These are phyloP conservation scores for Mythimna ferrago DNA, from an alignment of 2,888 invertebrate species.

Conservation along the genomic window DNA sequence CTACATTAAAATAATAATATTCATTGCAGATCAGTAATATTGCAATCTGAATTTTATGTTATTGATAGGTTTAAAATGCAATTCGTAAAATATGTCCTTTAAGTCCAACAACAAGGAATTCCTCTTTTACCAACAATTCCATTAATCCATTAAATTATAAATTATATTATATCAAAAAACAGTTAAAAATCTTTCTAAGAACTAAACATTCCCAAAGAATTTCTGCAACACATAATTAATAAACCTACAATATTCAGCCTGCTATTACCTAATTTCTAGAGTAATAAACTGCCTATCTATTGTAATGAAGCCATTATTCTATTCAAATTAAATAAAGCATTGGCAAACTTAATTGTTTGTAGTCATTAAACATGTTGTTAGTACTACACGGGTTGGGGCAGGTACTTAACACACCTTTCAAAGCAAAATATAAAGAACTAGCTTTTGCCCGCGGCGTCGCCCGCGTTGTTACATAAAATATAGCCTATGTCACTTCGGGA, in stretches of 20 bases:
- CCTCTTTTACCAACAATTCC: not conserved
- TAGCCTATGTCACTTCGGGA: no score
- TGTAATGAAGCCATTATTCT: slow-evolving; percentile 34
- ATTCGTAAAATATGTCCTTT: not conserved
- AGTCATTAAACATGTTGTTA: slow-evolving; percentile 23
- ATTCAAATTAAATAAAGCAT: slow-evolving; percentile 35
- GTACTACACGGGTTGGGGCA: slow-evolving; percentile 8
- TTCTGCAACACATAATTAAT: not conserved
- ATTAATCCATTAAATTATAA: no score
- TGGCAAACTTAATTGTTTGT: slow-evolving; percentile 19
- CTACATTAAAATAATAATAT: not conserved
- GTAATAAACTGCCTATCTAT: slow-evolving; percentile 18
- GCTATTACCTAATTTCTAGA: slow-evolving; percentile 24
- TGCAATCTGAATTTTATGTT: slow-evolving; percentile 1
- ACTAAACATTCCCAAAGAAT: not conserved
- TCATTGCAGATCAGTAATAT: not conserved
- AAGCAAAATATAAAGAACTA: slow-evolving; percentile 20
- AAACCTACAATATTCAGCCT: slow-evolving; percentile 1
- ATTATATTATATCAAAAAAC: not conserved
- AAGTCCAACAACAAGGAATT: not conserved
- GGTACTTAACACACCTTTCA: slow-evolving; percentile 15
- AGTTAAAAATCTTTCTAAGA: not conserved
- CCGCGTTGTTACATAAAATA: no score
- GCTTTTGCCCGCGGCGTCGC: no score
- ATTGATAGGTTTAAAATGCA: not conserved